Evolutionary conservation across 2,888 invertebrate species (phyloP).

Genomic region (Idaea straminata): DNA sequence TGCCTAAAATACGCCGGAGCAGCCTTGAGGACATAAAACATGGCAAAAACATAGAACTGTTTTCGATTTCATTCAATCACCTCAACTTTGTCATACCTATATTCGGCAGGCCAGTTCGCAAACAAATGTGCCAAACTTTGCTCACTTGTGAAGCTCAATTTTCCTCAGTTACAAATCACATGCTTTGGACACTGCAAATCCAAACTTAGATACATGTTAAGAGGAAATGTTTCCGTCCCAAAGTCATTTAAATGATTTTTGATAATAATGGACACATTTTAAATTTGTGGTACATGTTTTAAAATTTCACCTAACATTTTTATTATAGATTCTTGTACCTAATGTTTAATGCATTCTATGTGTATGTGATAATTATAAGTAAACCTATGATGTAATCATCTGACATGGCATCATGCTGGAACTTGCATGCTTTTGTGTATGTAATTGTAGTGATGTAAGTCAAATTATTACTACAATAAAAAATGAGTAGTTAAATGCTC

Average conservation of each 20-base stretch:
- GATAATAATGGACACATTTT: conserved; percentile 38
- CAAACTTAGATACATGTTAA: conserved; percentile 29
- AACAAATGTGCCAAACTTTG: conserved; percentile 29
- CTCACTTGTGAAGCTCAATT: conserved; percentile 30
- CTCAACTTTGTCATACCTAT: neutral
- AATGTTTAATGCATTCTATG: conserved; percentile 42
- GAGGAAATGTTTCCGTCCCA: conserved; percentile 76
- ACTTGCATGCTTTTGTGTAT: conserved; percentile 49
- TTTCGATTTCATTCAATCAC: neutral
- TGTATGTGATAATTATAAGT: conserved; percentile 30
- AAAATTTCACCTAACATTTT: conserved; percentile 38
- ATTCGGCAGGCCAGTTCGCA: neutral
- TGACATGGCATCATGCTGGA: conserved; percentile 31
- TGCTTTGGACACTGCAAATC: conserved; percentile 18
- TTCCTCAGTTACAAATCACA: conserved; percentile 17
- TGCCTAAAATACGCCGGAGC: too few relatives aligned
- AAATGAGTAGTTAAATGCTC: conserved; percentile 52
- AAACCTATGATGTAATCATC: conserved; percentile 36
- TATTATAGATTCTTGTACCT: conserved; percentile 36
- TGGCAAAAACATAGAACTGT: too few relatives aligned
- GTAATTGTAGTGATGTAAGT: conserved; percentile 43
- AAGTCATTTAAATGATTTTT: conserved; percentile 72
- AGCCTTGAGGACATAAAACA: too few relatives aligned
- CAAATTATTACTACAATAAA: conserved; percentile 44
- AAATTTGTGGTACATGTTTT: conserved; percentile 44